Percentiles rank a stretch among this genome's conserved stretches.
Conservation (phyloP, 2,113 vertebrate genomes). For the Spermophilus dauricus region DNA sequence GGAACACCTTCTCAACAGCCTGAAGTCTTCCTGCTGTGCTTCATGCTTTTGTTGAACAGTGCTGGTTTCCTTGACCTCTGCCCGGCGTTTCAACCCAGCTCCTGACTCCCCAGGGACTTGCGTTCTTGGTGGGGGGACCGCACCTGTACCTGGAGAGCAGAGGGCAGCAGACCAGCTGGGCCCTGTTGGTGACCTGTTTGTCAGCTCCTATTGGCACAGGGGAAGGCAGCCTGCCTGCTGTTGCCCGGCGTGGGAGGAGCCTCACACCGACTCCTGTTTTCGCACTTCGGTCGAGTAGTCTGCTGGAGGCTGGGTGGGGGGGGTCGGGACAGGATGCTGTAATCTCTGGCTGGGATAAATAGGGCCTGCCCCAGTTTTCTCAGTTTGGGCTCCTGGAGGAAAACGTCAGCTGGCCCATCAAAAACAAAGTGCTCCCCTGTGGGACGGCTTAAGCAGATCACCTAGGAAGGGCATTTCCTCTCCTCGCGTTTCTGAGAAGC, state of each 20-base stretch:
- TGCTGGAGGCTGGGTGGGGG: background rate
- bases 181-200: background rate
- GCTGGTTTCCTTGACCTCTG: background rate
- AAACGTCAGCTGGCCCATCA: conserved; percentile 63
- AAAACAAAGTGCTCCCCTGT: conserved; percentile 29
- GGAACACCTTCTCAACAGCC: accelerated
- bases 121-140: background rate
- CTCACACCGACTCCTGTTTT: background rate
- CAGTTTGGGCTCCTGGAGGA: conserved; percentile 58
- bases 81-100: background rate
- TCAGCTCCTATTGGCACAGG: background rate
- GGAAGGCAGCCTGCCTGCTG: background rate
- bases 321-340: background rate
- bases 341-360: conserved; percentile 57
- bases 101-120: background rate
- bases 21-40: background rate
- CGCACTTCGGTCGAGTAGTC: background rate
- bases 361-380: conserved; percentile 44
- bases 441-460: conserved; percentile 32
- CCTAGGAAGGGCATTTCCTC: conserved; percentile 58
- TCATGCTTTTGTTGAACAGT: background rate
- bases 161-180: background rate
- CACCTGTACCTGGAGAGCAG: background rate
- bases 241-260: background rate
- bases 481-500: background rate